Percentiles rank a stretch among this genome's conserved stretches.
phyloP scores from a whole-genome alignment of 2,888 invertebrate genomes.

The Leucophora obtusa region DNA sequence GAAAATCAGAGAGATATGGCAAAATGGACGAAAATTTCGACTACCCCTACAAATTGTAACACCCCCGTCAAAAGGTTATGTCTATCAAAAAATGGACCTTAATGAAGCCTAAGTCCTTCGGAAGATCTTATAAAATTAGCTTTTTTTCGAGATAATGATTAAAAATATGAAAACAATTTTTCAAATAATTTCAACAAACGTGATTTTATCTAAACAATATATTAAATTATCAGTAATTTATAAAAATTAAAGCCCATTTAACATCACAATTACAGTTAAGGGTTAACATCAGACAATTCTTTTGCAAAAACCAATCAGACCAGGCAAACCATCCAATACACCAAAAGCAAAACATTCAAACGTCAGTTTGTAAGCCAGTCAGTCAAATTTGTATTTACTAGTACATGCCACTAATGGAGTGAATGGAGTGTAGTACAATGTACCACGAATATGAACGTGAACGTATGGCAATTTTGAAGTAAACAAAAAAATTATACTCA shows the following conservation, averaged over 20 bases:
- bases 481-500: conserved; percentile 5
- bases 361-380: neutral
- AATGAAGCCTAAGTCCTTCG: too few species aligned
- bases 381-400: neutral
- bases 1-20: too few species aligned
- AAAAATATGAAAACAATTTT: too few species aligned
- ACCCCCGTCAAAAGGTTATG: too few species aligned
- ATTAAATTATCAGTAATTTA: neutral
- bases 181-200: too few species aligned
- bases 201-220: too few species aligned
- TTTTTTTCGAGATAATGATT: too few species aligned
- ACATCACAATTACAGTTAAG: neutral
- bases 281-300: neutral
- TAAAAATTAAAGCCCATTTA: too few species aligned
- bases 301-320: neutral
- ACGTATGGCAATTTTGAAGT: conserved; percentile 4
- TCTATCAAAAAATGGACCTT: too few species aligned
- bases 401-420: neutral
- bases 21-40: too few species aligned
- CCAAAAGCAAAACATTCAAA: neutral
- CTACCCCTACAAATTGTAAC: too few species aligned
- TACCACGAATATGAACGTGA: neutral
- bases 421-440: neutral
- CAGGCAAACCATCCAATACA: neutral
- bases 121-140: too few species aligned